A percentile compares a stretch with the other conserved stretches of the same genome.
Evolutionary conservation across 1,140 invertebrate species (phyloP).

Genomic region (Lineus longissimus): DNA sequence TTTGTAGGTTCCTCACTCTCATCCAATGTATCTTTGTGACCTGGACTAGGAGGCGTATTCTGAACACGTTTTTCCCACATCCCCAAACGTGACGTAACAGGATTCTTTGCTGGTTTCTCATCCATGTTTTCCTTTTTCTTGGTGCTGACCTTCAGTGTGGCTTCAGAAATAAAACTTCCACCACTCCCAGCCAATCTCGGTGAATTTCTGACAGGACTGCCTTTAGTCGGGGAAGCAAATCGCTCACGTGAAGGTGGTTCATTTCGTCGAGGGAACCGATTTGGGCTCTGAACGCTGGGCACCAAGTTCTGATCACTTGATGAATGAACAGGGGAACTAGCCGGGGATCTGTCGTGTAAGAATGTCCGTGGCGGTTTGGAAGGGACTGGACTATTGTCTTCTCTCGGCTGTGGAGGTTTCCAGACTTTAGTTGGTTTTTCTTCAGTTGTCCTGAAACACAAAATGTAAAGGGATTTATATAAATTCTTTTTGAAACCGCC

Average conservation of each 20-base stretch:
- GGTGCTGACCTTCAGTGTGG: too few relatives aligned
- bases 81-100: slow-evolving; percentile 20
- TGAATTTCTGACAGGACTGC: too few relatives aligned
- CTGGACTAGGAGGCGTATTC: slow-evolving; percentile 5
- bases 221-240: too few relatives aligned
- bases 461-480: background rate
- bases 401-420: slow-evolving; percentile 18
- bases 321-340: background rate
- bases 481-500: background rate
- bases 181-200: too few relatives aligned
- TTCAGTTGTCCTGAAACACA: slow-evolving; percentile 5
- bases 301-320: background rate
- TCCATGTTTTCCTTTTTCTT: too few relatives aligned
- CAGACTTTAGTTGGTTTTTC: slow-evolving; percentile 14
- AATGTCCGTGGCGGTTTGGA: slow-evolving; percentile 15
- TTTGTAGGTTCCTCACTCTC: slow-evolving; percentile 28
- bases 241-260: too few relatives aligned
- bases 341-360: slow-evolving; percentile 4
- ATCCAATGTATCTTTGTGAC: background rate
- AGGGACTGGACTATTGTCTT: background rate
- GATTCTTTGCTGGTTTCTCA: slow-evolving; percentile 7
- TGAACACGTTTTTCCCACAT: slow-evolving; percentile 22
- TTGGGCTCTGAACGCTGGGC: slow-evolving; percentile 13
- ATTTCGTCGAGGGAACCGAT: slow-evolving; percentile 8
- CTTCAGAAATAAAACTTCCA: too few relatives aligned